These are phyloP conservation scores for Toxonevra muliebris DNA, from an alignment of 2,888 invertebrate species.

Conservation along the genomic window DNA sequence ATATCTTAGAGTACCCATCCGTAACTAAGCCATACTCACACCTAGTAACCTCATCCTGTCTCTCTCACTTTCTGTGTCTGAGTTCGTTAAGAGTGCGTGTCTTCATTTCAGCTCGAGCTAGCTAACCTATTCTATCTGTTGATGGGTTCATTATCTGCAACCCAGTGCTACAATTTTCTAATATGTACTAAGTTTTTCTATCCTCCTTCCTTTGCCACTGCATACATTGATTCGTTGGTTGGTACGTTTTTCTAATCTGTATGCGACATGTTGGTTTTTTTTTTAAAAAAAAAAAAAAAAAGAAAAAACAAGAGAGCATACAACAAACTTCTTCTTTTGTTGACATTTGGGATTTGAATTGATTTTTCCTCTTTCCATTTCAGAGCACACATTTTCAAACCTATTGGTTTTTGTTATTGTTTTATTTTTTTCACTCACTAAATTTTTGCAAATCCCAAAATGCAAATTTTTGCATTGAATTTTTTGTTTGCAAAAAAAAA, in stretches of 20 bases:
- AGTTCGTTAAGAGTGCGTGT: neutral
- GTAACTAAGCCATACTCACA: constrained; percentile 1
- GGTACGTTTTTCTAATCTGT: constrained; percentile 42
- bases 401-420: neutral
- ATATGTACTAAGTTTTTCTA: constrained; percentile 10
- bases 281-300: neutral
- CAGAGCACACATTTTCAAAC: constrained; percentile 13
- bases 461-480: constrained; percentile 29
- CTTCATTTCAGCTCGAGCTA: neutral
- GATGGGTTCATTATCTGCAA: constrained; percentile 34
- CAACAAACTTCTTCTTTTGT: constrained; percentile 31
- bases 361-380: constrained; percentile 41
- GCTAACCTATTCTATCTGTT: constrained; percentile 15
- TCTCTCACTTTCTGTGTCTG: neutral
- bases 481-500: constrained; percentile 33
- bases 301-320: neutral
- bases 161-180: constrained; percentile 42
- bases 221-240: neutral
- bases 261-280: constrained; percentile 43
- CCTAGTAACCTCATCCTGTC: constrained; percentile 3
- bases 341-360: constrained; percentile 59
- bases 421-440: neutral
- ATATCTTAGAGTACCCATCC: constrained; percentile 19
- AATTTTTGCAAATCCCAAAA: constrained; percentile 28
- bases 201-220: constrained; percentile 16